Conservation (phyloP, 2,888 invertebrate genomes). For the Sthenelais limicola region DNA sequence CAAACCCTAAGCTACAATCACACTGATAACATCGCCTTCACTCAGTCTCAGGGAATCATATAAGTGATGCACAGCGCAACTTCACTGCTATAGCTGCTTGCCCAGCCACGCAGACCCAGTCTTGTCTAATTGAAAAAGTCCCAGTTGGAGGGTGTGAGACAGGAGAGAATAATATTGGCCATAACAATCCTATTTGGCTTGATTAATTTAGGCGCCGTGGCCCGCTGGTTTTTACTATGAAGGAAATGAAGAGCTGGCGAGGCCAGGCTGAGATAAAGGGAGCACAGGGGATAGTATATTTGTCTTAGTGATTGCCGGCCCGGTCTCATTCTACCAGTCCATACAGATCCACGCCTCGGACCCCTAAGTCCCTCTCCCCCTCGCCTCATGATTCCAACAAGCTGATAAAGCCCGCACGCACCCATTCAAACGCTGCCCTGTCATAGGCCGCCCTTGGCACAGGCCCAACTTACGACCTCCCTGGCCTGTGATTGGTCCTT, state of each 20-base stretch:
- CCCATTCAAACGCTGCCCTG: too few relatives aligned
- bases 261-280: slow-evolving; percentile 23
- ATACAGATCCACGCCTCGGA: neutral
- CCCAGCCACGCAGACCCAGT: too few relatives aligned
- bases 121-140: too few relatives aligned
- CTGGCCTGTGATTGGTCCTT: neutral
- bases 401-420: slow-evolving; percentile 10
- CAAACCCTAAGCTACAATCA: too few relatives aligned
- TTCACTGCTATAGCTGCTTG: too few relatives aligned
- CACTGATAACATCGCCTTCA: too few relatives aligned
- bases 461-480: too few relatives aligned
- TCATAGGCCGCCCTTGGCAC: too few relatives aligned
- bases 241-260: neutral
- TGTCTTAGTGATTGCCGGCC: neutral
- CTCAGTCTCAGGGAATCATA: too few relatives aligned
- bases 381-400: neutral
- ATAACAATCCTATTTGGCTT: slow-evolving; percentile 22
- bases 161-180: slow-evolving; percentile 8
- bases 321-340: neutral
- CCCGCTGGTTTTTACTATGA: neutral
- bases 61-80: too few relatives aligned
- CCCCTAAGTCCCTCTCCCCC: neutral
- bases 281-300: neutral
- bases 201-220: slow-evolving; percentile 11
- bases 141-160: neutral